These are phyloP conservation scores for Daboia siamensis DNA, from an alignment of 2,113 vertebrate genomes.

Conservation along the genomic window DNA sequence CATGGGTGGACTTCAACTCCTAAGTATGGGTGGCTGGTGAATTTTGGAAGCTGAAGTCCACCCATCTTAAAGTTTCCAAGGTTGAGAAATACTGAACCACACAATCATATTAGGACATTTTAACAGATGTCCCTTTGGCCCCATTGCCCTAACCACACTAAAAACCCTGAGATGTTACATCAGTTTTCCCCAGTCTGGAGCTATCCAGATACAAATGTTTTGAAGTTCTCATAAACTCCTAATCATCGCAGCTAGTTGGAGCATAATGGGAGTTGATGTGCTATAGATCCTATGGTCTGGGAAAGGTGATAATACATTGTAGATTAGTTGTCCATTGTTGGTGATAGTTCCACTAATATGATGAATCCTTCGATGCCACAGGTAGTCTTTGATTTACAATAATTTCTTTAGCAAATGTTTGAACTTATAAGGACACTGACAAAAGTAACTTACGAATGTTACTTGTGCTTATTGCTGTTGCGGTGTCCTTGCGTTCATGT, in stretches of 20 bases:
- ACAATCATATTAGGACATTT: neutral
- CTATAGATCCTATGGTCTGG: neutral
- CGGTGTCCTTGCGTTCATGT: neutral
- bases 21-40: neutral
- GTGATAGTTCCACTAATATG: neutral
- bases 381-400: neutral
- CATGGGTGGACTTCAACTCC: neutral
- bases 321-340: neutral
- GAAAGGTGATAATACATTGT: neutral
- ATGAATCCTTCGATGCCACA: neutral
- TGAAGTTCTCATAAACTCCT: neutral
- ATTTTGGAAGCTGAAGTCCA: neutral
- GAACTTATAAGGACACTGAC: neutral
- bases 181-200: neutral
- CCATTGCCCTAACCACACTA: neutral
- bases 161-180: neutral
- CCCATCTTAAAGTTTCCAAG: neutral
- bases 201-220: neutral
- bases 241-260: neutral
- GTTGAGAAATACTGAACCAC: neutral
- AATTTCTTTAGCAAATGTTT: neutral
- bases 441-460: neutral
- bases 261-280: neutral
- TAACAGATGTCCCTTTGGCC: neutral
- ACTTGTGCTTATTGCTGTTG: neutral